phyloP scores from a whole-genome alignment of 53 echinoderm and acorn worm species.

The Henricia sp. region DNA sequence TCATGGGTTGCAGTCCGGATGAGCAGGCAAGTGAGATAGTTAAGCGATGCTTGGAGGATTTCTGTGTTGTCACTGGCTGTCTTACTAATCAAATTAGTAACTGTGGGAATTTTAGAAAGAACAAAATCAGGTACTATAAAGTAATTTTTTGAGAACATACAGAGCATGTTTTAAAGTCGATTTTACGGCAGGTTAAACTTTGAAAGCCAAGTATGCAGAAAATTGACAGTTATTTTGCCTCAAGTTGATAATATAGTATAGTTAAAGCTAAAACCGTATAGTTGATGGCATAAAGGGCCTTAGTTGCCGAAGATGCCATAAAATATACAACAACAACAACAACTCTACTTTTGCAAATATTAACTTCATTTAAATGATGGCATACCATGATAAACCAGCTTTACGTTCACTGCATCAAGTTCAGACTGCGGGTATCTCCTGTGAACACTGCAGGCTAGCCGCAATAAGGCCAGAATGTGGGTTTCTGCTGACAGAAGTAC shows the following conservation, averaged over 20 bases:
- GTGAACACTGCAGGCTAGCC: conserved; percentile 27
- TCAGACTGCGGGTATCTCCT: conserved; percentile 17
- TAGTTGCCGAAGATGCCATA: background rate
- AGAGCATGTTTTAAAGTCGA: too few species aligned
- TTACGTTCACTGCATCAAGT: conserved; percentile 30
- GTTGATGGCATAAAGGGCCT: too few species aligned
- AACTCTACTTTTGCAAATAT: background rate
- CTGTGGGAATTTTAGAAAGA: conserved; percentile 6
- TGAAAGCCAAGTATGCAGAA: too few species aligned
- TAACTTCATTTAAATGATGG: background rate
- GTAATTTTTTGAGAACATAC: too few species aligned
- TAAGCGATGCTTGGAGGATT: conserved; percentile 40
- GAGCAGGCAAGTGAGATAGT: conserved; percentile 62
- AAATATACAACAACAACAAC: background rate
- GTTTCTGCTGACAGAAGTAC: too few species aligned
- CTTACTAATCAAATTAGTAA: conserved; percentile 51
- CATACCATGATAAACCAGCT: conserved; percentile 64
- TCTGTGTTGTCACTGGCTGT: conserved; percentile 1
- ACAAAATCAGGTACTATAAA: background rate
- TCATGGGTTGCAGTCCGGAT: conserved; percentile 43
- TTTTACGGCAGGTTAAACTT: too few species aligned
- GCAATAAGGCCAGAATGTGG: conserved; percentile 46
- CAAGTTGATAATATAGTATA: too few species aligned
- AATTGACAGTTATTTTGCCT: too few species aligned
- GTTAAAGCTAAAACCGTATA: too few species aligned